These are phyloP conservation scores for Euschistus heros DNA, from an alignment of 1,140 invertebrate species.

Conservation along the genomic window DNA sequence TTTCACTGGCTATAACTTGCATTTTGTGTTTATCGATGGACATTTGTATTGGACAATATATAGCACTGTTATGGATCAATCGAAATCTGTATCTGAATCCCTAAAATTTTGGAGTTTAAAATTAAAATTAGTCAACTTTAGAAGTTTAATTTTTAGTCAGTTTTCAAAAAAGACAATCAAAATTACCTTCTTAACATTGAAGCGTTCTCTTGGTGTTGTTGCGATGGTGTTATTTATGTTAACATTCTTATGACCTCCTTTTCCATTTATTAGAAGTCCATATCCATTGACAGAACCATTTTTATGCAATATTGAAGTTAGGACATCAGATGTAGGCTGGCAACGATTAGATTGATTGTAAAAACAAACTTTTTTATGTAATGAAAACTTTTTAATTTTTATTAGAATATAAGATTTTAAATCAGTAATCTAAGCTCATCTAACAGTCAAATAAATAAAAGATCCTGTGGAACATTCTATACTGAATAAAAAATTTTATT, in stretches of 20 bases:
- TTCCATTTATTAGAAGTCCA: constrained; percentile 39
- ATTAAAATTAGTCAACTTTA: not conserved
- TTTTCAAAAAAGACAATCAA: not conserved
- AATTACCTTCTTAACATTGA: constrained; percentile 25
- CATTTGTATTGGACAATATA: constrained; percentile 43
- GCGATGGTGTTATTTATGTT: constrained; percentile 1
- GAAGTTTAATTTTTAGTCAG: not conserved
- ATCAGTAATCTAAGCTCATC: no score
- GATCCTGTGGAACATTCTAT: no score
- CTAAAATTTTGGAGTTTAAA: constrained; percentile 20
- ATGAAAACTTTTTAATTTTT: no score
- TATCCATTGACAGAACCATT: constrained; percentile 24
- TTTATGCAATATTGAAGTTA: constrained; percentile 24
- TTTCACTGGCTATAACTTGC: constrained; percentile 41
- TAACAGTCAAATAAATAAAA: no score
- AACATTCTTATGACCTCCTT: constrained; percentile 24
- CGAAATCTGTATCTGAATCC: constrained; percentile 41
- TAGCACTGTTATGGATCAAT: constrained; percentile 40
- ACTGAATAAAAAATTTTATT: no score
- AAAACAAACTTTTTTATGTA: no score
- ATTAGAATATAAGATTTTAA: no score
- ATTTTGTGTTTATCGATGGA: constrained; percentile 37
- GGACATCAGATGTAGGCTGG: constrained; percentile 19
- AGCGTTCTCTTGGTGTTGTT: constrained; percentile 24
- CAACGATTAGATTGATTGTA: no score